Conservation (phyloP, 2,888 invertebrate genomes). For the Brachynemurus nebulosus region DNA sequence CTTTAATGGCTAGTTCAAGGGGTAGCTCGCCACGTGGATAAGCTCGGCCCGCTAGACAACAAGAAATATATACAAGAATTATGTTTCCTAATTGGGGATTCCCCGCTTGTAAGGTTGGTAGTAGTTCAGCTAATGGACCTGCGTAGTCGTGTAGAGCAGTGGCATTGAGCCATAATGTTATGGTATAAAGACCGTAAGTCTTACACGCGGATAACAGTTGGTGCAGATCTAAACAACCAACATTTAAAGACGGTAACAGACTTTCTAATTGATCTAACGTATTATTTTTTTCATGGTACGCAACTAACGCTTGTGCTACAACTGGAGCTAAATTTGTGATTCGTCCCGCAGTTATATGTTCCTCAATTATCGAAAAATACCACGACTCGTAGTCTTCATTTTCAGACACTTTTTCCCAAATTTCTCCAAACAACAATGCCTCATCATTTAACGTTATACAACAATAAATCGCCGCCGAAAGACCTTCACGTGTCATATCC, state of each 20-base stretch:
- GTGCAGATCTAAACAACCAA: conserved; percentile 62
- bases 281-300: conserved; percentile 45
- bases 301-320: conserved; percentile 58
- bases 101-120: conserved; percentile 36
- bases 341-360: conserved; percentile 50
- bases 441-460: conserved; percentile 34
- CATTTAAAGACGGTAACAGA: conserved; percentile 56
- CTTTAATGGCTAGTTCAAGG: conserved; percentile 42
- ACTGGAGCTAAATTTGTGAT: conserved; percentile 48
- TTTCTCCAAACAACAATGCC: conserved; percentile 46
- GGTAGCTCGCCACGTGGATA: conserved; percentile 67
- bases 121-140: conserved; percentile 54
- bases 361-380: conserved; percentile 55
- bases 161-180: conserved; percentile 56
- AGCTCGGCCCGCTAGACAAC: conserved; percentile 73
- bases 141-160: conserved; percentile 62
- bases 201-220: conserved; percentile 36
- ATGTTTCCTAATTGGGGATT: conserved; percentile 61
- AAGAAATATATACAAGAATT: conserved; percentile 71
- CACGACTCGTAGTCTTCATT: conserved; percentile 32
- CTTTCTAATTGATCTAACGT: conserved; percentile 49
- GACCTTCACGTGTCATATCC: conserved; percentile 30
- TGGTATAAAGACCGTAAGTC: conserved; percentile 23
- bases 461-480: conserved; percentile 33
- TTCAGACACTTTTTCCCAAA: conserved; percentile 44